Conservation (phyloP, 1,140 invertebrate species). For the Drosophila watanabei region DNA sequence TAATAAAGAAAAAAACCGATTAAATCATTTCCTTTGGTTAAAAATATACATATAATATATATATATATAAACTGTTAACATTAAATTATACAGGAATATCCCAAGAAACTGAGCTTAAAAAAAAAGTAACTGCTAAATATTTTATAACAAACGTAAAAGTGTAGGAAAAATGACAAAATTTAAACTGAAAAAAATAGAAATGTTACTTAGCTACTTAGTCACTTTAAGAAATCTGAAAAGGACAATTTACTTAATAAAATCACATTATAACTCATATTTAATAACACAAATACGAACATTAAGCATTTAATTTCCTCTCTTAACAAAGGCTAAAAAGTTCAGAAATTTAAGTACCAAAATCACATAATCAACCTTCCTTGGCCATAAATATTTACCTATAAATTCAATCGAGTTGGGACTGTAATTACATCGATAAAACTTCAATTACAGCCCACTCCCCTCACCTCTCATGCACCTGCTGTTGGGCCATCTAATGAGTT, state of each 20-base stretch:
- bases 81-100: too few species aligned
- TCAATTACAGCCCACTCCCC: constrained; percentile 14
- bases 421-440: constrained; percentile 46
- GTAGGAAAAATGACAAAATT: neutral
- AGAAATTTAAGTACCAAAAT: neutral
- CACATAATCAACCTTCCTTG: neutral
- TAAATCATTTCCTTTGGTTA: neutral
- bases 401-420: constrained; percentile 24
- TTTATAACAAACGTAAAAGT: neutral
- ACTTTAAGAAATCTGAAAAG: neutral
- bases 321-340: constrained; percentile 1
- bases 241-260: neutral
- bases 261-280: neutral
- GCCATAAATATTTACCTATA: constrained; percentile 3
- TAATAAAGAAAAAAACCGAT: too few species aligned
- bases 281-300: neutral
- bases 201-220: neutral
- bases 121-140: neutral
- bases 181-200: neutral
- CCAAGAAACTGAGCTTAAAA: neutral
- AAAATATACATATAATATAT: too few species aligned
- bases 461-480: constrained; percentile 27
- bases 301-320: too few species aligned
- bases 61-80: too few species aligned
- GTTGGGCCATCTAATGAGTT: constrained; percentile 62